A percentile compares a stretch with the other conserved stretches of the same genome.
phyloP scores from a whole-genome alignment of 1,140 invertebrate genomes.

The Schmidtea mediterranea region DNA sequence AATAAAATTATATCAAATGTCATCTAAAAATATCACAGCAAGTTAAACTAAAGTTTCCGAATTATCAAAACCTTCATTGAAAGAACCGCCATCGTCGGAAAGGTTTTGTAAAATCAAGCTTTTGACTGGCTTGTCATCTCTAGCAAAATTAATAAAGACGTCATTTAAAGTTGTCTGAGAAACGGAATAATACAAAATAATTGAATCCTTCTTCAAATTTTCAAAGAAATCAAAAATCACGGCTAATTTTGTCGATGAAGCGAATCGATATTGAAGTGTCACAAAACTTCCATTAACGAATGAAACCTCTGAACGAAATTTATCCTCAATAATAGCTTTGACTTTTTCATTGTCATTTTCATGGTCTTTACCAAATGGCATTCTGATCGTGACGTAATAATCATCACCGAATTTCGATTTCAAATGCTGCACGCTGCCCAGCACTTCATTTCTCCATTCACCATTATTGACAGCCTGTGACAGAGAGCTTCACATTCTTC shows the following conservation, averaged over 20 bases:
- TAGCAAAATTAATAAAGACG: slow-evolving; percentile 15
- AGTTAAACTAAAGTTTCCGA: no score
- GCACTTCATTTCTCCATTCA: no score
- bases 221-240: background rate
- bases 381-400: background rate
- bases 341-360: background rate
- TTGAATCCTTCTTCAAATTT: background rate
- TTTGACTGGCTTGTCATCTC: slow-evolving; percentile 8
- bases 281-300: background rate
- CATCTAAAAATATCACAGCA: no score
- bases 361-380: slow-evolving; percentile 1
- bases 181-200: slow-evolving; percentile 25
- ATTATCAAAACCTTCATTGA: no score
- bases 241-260: background rate
- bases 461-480: no score
- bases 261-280: background rate
- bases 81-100: no score
- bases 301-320: background rate
- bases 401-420: no score
- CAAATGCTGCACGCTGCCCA: slow-evolving; percentile 22
- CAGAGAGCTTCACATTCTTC: no score
- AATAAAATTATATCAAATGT: no score
- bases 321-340: background rate
- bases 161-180: slow-evolving; percentile 32
- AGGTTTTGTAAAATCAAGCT: no score